A percentile compares a stretch with the other conserved stretches of the same genome.
These are phyloP conservation scores for Acridotheres tristis DNA, from an alignment of 2,797 vertebrate genomes.

Conservation along the genomic window DNA sequence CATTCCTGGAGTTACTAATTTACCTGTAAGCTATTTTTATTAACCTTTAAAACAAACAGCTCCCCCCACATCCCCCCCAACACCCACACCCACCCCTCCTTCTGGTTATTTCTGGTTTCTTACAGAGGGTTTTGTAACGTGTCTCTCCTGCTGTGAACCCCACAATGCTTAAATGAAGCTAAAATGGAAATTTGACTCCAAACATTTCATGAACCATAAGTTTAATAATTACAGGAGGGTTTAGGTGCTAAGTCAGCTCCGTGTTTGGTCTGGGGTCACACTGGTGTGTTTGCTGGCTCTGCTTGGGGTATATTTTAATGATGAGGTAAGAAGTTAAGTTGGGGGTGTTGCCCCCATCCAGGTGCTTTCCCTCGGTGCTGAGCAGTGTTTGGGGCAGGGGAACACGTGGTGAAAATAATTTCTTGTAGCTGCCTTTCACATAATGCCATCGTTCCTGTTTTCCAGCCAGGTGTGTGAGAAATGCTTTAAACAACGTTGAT, in stretches of 20 bases:
- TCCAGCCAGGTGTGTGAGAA: not conserved
- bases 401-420: not conserved
- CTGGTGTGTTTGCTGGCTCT: not conserved
- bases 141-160: not conserved
- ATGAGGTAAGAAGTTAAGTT: not conserved
- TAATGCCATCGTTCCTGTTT: not conserved
- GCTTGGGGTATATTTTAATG: not conserved
- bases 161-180: not conserved
- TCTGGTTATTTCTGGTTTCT: conserved; percentile 24
- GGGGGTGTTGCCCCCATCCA: fast-evolving
- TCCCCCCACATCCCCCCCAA: not conserved
- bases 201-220: not conserved
- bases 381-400: not conserved
- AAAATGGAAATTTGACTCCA: not conserved
- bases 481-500: not conserved
- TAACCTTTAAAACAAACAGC: conserved; percentile 45
- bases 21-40: conserved; percentile 44
- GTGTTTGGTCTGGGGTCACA: not conserved
- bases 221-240: not conserved
- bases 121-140: not conserved
- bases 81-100: not conserved
- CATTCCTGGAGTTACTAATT: conserved; percentile 41
- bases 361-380: not conserved
- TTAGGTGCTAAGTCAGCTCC: not conserved
- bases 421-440: not conserved